Conservation (phyloP, 23 tunicate species). For the Diplosoma virens region DNA sequence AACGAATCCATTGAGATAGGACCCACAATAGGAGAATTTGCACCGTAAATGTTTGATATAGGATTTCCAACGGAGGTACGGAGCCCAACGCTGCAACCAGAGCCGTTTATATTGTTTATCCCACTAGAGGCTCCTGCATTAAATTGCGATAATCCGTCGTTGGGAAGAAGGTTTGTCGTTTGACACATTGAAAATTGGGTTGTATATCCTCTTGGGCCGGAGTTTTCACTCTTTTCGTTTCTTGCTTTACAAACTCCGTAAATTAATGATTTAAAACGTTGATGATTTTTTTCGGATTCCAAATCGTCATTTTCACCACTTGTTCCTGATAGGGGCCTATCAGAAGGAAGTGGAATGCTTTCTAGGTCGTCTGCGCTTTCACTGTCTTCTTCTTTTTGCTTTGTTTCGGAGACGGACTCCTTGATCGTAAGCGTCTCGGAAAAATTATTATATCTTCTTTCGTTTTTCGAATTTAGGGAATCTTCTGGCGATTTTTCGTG, state of each 20-base stretch:
- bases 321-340: slow-evolving; percentile 35
- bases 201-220: slow-evolving; percentile 17
- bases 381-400: slow-evolving; percentile 8
- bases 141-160: slow-evolving; percentile 20
- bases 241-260: slow-evolving; percentile 51
- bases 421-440: slow-evolving; percentile 31
- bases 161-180: slow-evolving; percentile 1
- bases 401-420: neutral
- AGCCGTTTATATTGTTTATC: neutral
- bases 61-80: neutral
- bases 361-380: slow-evolving; percentile 31
- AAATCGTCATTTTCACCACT: slow-evolving; percentile 20
- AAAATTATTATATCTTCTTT: slow-evolving; percentile 33
- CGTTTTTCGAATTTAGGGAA: neutral
- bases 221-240: slow-evolving; percentile 8
- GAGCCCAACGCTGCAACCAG: neutral
- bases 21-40: slow-evolving; percentile 21
- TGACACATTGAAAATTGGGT: slow-evolving; percentile 53
- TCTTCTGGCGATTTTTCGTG: neutral
- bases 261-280: slow-evolving; percentile 57
- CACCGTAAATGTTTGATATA: neutral
- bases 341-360: slow-evolving; percentile 14
- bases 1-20: slow-evolving; percentile 28
- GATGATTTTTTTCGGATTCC: slow-evolving; percentile 55
- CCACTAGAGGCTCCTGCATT: slow-evolving; percentile 14